Base-by-base conservation (phyloP, 1,140 invertebrate genomes). In the Drosophila quadrilineata region DNA sequence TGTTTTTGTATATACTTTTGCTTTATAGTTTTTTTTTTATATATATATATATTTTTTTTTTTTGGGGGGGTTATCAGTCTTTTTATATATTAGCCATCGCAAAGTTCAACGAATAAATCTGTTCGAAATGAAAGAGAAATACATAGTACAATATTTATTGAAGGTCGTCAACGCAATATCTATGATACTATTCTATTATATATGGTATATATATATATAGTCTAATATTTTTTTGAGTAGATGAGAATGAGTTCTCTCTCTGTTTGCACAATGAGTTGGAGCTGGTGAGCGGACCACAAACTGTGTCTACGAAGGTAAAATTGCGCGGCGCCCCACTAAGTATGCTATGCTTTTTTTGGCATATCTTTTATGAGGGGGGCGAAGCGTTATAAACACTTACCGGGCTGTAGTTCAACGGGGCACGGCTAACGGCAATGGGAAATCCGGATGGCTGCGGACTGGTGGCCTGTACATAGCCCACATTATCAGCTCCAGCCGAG, bases 391-490 rank as follows among this genome's bases (percentile, higher is more conserved):
- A 10, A 19, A 24, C 31, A 94, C 93, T 95, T 92, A 96, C 95
- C 92, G 95, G 95, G 93, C 94, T 96, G 91, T 96, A 96, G 92
- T 95, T 96, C 91, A 96, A 94, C 90, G 95, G 95, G 80, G 95
- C 95, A 89, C 95, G 94, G 92, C 95, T 95, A 77, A 96, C 95
- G 75, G 96, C 96, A 90, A 97, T 96, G 80, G 96, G 96, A 91
- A 97, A 97, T 79, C 94, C 94, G 85, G 94, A 96, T 75, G 96
- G 96, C 90, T 97, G 97, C 71, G 96, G 96, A 91, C 95, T 97
- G 85, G 96, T 95, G 72, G 96, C 95, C 91, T 97, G 96, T 87
- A 97, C 96, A 90, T 97, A 97, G 89, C 95, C 95, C 45, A 97
- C 95, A 90, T 94, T 94, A 90, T 96, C 94, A 89, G 94, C 94